Base-by-base conservation (phyloP, 2,113 vertebrate species). In the Neomonachus schauinslandi region DNA sequence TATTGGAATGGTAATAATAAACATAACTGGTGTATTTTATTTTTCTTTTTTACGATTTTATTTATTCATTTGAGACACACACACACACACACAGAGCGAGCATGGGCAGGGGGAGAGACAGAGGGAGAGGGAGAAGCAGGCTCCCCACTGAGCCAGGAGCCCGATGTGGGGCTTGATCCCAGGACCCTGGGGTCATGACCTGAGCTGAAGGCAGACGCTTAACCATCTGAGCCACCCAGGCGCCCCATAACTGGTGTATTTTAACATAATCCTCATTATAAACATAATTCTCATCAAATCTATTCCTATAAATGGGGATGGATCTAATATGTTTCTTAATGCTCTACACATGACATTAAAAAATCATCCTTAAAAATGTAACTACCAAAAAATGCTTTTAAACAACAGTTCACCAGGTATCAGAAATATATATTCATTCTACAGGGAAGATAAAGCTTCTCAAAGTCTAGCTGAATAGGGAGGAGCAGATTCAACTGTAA, bases 341-440 rank as follows among this genome's bases (percentile, higher is more conserved):
- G 11, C 0, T 93, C 9, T 89, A 21, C 33, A 92, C 1, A 12
- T 67, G 12, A 39, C 18, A 57, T 65, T 72, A 86, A 86, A 95
- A 95, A 83, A 21, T 36, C 16, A 94, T 36, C 61, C 92, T 94
- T 82, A 92, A 82, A 97, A 74, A 49, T 39, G 57, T 1, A 42
- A 1, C 1, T 69, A 4, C 4, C 6, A 93, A 33, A 74, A 91
- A 86, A 36, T 42, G 3, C n/a, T 69, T 76, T 74, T 95, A 89
- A 96, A 57, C 4, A 74, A 18, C 3, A 87, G 13, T 10, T 57
- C n/a, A 65, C 26, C 1, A 55, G 16, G 79, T 21, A 72, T 91
- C 19, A 77, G 24, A 57, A 13, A 80, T 74, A 53, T 1, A 36
- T 7, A 33, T 88, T 71, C 6, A 1, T 91, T 88, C 91, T 72